Conservation (phyloP, 2,113 vertebrate genomes). For the Bucco capensis region DNA sequence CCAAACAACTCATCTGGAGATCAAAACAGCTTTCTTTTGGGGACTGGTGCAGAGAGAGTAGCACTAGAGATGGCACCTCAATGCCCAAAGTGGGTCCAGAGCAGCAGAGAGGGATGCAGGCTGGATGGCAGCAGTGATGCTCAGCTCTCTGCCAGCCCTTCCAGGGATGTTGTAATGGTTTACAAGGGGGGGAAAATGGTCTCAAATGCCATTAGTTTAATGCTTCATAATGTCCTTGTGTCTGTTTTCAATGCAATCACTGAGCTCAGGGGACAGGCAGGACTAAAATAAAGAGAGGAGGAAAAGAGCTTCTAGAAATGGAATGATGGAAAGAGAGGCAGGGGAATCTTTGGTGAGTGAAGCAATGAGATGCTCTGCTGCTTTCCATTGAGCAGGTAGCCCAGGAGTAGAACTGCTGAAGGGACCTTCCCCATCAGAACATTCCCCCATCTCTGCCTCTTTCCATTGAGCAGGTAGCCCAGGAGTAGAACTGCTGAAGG, state of each 20-base stretch:
- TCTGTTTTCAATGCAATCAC: slow-evolving; percentile 64
- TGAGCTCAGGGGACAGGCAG: slow-evolving; percentile 25
- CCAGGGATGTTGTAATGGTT: slow-evolving; percentile 32
- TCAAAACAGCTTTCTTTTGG: slow-evolving; percentile 45
- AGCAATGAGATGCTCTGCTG: neutral
- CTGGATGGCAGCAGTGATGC: neutral
- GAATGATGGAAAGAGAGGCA: neutral
- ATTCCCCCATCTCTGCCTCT: no score
- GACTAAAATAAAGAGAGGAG: slow-evolving; percentile 49
- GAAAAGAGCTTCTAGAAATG: slow-evolving; percentile 28
- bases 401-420: neutral
- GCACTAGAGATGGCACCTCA: neutral
- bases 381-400: neutral
- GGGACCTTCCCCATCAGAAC: no score
- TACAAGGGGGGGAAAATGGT: slow-evolving; percentile 56
- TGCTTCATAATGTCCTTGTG: slow-evolving; percentile 58
- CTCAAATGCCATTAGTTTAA: slow-evolving; percentile 68
- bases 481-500: no score
- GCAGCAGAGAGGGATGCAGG: neutral
- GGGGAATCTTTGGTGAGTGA: neutral
- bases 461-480: no score
- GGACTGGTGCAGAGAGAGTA: neutral
- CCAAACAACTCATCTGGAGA: slow-evolving; percentile 46
- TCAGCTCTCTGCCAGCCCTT: neutral
- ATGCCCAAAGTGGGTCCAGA: neutral